These are phyloP conservation scores for Octopus sinensis DNA, from an alignment of 1,140 invertebrate species.

Conservation along the genomic window DNA sequence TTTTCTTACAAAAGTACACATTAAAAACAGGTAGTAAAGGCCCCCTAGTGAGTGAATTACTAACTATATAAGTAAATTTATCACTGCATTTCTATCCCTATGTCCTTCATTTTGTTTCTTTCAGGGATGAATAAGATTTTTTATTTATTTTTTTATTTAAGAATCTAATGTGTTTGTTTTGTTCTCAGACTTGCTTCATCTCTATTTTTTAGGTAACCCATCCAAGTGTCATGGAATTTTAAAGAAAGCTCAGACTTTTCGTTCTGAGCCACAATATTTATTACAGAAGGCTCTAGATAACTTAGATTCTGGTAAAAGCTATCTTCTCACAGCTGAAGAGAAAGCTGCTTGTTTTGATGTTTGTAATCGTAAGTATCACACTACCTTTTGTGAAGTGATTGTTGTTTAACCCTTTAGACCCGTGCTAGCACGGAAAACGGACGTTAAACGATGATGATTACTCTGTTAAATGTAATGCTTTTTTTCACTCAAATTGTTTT, in stretches of 20 bases:
- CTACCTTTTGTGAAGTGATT: no score
- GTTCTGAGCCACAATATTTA: conserved; percentile 26
- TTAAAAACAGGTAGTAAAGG: no score
- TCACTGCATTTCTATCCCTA: not conserved
- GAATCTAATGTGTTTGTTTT: not conserved
- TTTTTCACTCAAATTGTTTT: no score
- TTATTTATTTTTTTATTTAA: no score
- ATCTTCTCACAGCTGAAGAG: conserved; percentile 2
- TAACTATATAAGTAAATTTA: not conserved
- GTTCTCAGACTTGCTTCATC: not conserved
- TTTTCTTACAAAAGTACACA: no score
- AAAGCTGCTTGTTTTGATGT: conserved; percentile 10
- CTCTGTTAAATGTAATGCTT: no score
- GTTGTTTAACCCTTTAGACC: no score
- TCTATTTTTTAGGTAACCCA: conserved; percentile 26
- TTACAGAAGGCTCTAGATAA: conserved; percentile 28
- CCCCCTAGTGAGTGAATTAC: no score
- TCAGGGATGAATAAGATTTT: conserved; percentile 6
- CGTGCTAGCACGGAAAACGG: no score
- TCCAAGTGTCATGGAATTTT: conserved; percentile 37
- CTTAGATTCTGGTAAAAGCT: conserved; percentile 29
- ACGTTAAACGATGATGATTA: no score
- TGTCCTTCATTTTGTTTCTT: not conserved
- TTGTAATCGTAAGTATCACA: no score
- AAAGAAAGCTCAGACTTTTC: conserved; percentile 34